Conservation (phyloP, 2,113 vertebrate genomes). For the Tretioscincus oriximinensis region DNA sequence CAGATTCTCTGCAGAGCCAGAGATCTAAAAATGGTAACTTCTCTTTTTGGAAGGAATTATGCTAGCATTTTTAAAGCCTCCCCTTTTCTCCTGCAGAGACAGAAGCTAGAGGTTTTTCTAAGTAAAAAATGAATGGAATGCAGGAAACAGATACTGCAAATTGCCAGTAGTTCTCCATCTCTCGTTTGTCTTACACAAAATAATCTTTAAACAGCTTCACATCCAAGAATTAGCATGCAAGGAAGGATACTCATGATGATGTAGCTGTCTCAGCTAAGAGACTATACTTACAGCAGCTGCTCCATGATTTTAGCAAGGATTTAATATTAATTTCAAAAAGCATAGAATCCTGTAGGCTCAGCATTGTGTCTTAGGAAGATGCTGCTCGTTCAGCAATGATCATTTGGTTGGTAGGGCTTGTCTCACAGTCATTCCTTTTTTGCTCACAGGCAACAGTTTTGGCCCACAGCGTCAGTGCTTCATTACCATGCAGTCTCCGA, state of each 20-base stretch:
- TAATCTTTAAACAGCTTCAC: background rate
- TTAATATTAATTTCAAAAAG: constrained; percentile 98
- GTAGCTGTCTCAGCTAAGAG: constrained; percentile 18
- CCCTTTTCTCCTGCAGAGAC: background rate
- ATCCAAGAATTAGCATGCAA: constrained; percentile 29
- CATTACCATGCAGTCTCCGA: constrained; percentile 70
- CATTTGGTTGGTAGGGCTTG: constrained; percentile 34
- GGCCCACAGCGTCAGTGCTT: constrained; percentile 64
- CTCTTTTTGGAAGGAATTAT: constrained; percentile 9
- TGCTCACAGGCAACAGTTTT: constrained; percentile 57
- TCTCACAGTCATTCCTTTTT: constrained; percentile 52
- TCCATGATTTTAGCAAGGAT: constrained; percentile 97
- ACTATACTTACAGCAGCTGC: constrained; percentile 87
- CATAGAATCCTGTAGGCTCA: constrained; percentile 94
- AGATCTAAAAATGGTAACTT: constrained; percentile 12
- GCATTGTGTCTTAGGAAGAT: constrained; percentile 77
- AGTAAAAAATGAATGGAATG: background rate
- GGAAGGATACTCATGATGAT: constrained; percentile 24
- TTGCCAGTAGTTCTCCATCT: background rate
- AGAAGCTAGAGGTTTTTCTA: background rate
- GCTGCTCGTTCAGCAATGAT: constrained; percentile 33
- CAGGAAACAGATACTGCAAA: background rate
- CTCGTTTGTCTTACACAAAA: background rate
- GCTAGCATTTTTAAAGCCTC: constrained; percentile 41
- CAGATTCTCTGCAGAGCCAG: constrained; percentile 20